Percentiles rank a stretch among this genome's conserved stretches.
These are phyloP conservation scores for Barypeithes pellucidus DNA, from an alignment of 2,888 invertebrate genomes.

Conservation along the genomic window DNA sequence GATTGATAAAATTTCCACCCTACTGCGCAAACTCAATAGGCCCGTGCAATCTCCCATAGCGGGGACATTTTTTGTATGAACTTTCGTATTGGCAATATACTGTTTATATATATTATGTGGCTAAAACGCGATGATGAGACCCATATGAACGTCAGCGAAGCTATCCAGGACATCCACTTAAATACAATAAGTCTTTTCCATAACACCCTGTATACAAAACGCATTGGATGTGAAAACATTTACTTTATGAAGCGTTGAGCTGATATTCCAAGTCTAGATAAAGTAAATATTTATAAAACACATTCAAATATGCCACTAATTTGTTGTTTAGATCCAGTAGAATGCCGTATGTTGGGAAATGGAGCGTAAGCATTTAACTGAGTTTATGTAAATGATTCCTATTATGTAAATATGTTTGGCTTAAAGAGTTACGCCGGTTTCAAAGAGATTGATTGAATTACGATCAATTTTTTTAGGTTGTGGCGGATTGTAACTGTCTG, in stretches of 20 bases:
- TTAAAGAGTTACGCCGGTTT: not conserved
- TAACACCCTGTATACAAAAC: too few species aligned
- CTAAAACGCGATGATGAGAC: too few species aligned
- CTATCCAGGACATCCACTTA: too few species aligned
- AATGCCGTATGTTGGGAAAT: constrained; percentile 25
- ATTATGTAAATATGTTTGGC: constrained; percentile 24
- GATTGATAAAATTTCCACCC: too few species aligned
- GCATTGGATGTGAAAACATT: constrained; percentile 48
- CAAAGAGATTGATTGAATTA: not conserved
- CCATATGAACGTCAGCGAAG: too few species aligned
- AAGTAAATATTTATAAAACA: constrained; percentile 49
- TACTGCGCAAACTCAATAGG: too few species aligned
- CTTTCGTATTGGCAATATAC: too few species aligned
- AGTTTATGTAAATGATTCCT: constrained; percentile 21
- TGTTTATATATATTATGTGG: too few species aligned
- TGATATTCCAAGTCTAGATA: constrained; percentile 44
- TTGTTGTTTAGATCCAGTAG: constrained; percentile 34
- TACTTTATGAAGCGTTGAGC: constrained; percentile 46
- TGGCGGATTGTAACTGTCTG: too few species aligned
- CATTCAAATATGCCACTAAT: constrained; percentile 43
- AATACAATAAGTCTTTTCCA: too few species aligned
- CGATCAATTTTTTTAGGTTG: not conserved
- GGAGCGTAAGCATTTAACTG: constrained; percentile 15
- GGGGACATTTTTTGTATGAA: too few species aligned
- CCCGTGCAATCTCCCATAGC: too few species aligned